A percentile compares a stretch with the other conserved stretches of the same genome.
Evolutionary conservation across 2,797 vertebrate genomes (phyloP).

Genomic region (Aulostomus chinensis): DNA sequence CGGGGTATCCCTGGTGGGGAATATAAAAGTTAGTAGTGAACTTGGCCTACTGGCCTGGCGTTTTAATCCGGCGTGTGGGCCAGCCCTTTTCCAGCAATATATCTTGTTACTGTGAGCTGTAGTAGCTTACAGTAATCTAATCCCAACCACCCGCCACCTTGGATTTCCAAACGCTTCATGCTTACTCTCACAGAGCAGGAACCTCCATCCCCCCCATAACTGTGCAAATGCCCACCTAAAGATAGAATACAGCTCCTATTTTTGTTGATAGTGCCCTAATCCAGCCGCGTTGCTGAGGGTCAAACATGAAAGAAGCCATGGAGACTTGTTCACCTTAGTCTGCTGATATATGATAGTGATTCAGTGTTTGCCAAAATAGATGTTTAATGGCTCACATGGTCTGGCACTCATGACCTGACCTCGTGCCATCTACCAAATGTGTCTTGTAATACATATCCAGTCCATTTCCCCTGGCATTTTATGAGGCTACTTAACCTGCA

Average conservation of each 20-base stretch:
- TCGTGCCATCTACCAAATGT: slow-evolving; percentile 18
- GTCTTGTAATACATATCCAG: slow-evolving; percentile 31
- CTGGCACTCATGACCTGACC: slow-evolving; percentile 20
- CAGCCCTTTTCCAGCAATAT: slow-evolving; percentile 53
- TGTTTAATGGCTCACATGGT: slow-evolving; percentile 41
- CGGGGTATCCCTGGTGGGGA: background rate
- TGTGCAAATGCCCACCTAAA: slow-evolving; percentile 11
- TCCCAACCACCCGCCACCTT: slow-evolving; percentile 58
- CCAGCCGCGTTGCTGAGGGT: background rate
- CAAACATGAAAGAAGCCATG: slow-evolving; percentile 8
- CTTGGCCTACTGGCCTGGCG: slow-evolving; percentile 50
- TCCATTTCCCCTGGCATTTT: slow-evolving; percentile 48
- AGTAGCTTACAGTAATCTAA: slow-evolving; percentile 77
- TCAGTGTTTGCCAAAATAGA: slow-evolving; percentile 48
- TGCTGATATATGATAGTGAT: slow-evolving; percentile 31
- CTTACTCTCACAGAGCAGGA: slow-evolving; percentile 27
- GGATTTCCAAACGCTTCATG: slow-evolving; percentile 56
- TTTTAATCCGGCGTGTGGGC: slow-evolving; percentile 57
- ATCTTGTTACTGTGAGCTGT: slow-evolving; percentile 73
- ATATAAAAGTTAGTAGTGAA: slow-evolving; percentile 36
- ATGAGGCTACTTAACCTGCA: slow-evolving; percentile 52
- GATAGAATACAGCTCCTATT: background rate
- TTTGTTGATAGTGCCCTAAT: background rate
- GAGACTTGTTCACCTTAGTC: slow-evolving; percentile 4
- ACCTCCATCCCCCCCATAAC: slow-evolving; percentile 13